A percentile compares a stretch with the other conserved stretches of the same genome.
These are phyloP conservation scores for Syngnathus typhle DNA, from an alignment of 2,113 vertebrate species.

Conservation along the genomic window DNA sequence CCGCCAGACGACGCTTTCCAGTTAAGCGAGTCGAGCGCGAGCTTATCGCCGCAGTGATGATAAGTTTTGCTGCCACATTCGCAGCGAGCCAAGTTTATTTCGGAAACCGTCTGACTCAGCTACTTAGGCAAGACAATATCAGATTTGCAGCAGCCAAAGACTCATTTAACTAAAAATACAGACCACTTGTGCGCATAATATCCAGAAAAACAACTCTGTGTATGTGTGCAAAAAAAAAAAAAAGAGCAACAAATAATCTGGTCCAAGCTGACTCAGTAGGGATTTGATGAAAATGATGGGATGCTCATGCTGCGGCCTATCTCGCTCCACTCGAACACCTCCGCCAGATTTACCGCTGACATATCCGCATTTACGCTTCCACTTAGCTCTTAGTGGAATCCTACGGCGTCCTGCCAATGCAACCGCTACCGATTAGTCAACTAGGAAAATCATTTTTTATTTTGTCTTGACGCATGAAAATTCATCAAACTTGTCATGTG, in stretches of 20 bases:
- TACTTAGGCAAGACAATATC: constrained; percentile 27
- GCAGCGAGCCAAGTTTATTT: constrained; percentile 38
- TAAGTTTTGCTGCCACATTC: constrained; percentile 30
- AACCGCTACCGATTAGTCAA: not conserved
- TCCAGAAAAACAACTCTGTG: constrained; percentile 36
- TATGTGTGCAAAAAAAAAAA: constrained; percentile 13
- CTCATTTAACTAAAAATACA: constrained; percentile 37
- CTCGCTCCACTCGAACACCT: constrained; percentile 5
- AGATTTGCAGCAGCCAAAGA: constrained; percentile 32
- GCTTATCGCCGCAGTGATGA: constrained; percentile 34
- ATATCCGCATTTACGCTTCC: not conserved
- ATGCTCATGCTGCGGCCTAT: not conserved
- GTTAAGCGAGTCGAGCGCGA: constrained; percentile 21
- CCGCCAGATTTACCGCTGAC: constrained; percentile 2
- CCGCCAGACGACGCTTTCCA: constrained; percentile 9
- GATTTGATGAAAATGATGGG: not conserved
- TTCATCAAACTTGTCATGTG: too few species aligned
- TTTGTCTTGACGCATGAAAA: too few species aligned
- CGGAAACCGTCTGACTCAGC: constrained; percentile 52
- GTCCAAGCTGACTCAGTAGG: not conserved
- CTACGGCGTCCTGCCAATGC: not conserved
- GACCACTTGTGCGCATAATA: constrained; percentile 10
- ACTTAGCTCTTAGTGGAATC: not conserved
- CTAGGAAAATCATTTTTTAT: too few species aligned
- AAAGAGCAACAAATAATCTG: constrained; percentile 15